Percentiles rank a stretch among this genome's conserved stretches.
These are phyloP conservation scores for Leptopilina myrica DNA, from an alignment of 2,888 invertebrate species.

Conservation along the genomic window DNA sequence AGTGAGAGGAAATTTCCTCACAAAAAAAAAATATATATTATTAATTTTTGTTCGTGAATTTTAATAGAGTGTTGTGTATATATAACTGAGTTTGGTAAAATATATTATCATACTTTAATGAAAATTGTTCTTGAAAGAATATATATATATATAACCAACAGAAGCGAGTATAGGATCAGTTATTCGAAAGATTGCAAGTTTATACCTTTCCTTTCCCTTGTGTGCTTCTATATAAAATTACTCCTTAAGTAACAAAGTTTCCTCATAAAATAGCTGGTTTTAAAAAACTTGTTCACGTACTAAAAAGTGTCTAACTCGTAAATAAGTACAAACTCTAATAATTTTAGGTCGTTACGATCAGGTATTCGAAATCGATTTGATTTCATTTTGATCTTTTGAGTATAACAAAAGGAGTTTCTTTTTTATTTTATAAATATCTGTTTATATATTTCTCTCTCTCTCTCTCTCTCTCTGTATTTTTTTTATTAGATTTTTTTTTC, in stretches of 20 bases:
- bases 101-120: conserved; percentile 10
- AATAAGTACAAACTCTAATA: conserved; percentile 44
- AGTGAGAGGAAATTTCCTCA: not conserved
- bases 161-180: conserved; percentile 12
- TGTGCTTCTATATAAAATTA: conserved; percentile 35
- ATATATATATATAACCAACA: conserved; percentile 18
- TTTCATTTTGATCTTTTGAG: conserved; percentile 45
- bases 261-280: conserved; percentile 36
- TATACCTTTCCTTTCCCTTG: conserved; percentile 17
- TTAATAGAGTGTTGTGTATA: not conserved
- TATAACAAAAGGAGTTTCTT: conserved; percentile 49
- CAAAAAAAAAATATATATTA: not conserved
- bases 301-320: conserved; percentile 43
- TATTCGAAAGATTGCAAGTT: conserved; percentile 27
- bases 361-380: conserved; percentile 43
- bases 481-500: no score
- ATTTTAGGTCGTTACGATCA: conserved; percentile 46
- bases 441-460: no score
- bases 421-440: not conserved
- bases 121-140: conserved; percentile 22
- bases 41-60: not conserved
- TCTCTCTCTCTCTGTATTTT: no score
- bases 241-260: conserved; percentile 39
- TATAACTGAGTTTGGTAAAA: conserved; percentile 1
- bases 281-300: conserved; percentile 38